Evolutionary conservation across 2,888 invertebrate genomes (phyloP), one percentile per base, ranked within the genome.

Genomic region (Drosophila siamana): DNA sequence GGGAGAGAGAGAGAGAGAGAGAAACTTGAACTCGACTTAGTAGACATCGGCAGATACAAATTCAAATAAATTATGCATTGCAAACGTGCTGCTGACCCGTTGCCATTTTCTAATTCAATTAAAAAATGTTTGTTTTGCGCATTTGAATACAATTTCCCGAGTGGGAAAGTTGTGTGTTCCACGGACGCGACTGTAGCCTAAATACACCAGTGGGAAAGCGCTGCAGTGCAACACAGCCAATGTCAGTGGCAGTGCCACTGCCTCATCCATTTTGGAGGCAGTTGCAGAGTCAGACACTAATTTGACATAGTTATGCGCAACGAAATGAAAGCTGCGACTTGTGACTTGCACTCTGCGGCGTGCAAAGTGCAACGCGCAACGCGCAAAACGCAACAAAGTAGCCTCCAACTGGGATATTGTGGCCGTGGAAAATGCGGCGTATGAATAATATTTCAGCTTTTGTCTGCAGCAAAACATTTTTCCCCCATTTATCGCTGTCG

Each of bases 61-160:
- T 15, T 54, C 73, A 82, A 82, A 85, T 86, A 86, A 86, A 86
- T 86, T 86, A 86, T 86, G 85, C 85, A 86, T 86, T 89, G 85
- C 85, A 86, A 86, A 86, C 89, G 89, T 86, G 86, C 86, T 88
- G 86, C 89, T 86, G 86, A 86, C 86, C 86, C 86, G 86, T 86
- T 86, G 86, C 86, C 86, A 86, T 86, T 86, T 86, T 89, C 88
- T 89, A 86, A 86, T 86, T 86, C 86, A 86, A 86, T 86, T 86
- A 86, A 89, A 86, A 79, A 84, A 77, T 63, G 69, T 78, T 74
- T 69, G 69, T 67, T 57, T 52, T 61, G 52, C 46, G 68, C 84
- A 84, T 85, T 86, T 85, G 84, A 85, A 85, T 85, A 82, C 79
- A 74, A 78, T 85, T 85, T 85, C 85, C 80, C 83, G 80, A 85